Percentiles rank a stretch among this genome's conserved stretches.
Conservation (phyloP, 2,888 invertebrate genomes). For the Latrodectus hesperus region DNA sequence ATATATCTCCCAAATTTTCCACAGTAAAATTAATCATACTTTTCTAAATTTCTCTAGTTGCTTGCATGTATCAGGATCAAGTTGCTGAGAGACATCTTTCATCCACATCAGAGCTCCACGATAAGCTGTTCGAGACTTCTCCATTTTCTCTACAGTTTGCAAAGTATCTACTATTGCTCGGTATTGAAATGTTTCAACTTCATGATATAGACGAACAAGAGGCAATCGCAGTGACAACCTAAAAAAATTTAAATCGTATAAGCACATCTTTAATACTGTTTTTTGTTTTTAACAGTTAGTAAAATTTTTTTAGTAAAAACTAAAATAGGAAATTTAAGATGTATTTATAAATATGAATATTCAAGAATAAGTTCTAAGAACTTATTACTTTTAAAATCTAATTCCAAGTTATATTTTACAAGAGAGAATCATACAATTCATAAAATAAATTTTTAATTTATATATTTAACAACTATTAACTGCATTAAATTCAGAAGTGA, state of each 20-base stretch:
- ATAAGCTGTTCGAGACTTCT: conserved; percentile 95
- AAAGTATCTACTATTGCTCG: conserved; percentile 95
- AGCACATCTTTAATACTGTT: neutral
- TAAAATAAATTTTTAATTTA: too few species aligned
- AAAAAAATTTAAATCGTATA: conserved; percentile 37
- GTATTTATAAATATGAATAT: too few species aligned
- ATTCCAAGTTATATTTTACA: too few species aligned
- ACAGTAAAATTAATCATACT: conserved; percentile 79
- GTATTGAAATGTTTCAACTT: conserved; percentile 96
- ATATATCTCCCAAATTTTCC: too few species aligned
- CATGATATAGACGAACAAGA: conserved; percentile 89
- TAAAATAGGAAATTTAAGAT: too few species aligned
- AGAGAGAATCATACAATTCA: too few species aligned
- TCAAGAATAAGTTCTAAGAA: too few species aligned
- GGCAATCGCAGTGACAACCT: conserved; percentile 89
- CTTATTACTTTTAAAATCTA: too few species aligned
- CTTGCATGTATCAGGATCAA: conserved; percentile 97
- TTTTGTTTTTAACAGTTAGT: too few species aligned
- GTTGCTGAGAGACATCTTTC: conserved; percentile 95
- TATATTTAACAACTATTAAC: too few species aligned
- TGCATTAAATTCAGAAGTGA: too few species aligned
- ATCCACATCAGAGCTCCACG: conserved; percentile 91
- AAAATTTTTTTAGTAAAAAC: too few species aligned
- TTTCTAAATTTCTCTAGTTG: conserved; percentile 97
- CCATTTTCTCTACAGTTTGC: conserved; percentile 93